Percentiles rank a stretch among this genome's conserved stretches.
Evolutionary conservation across 2,888 invertebrate species (phyloP).

Genomic region (Elmis aenea): DNA sequence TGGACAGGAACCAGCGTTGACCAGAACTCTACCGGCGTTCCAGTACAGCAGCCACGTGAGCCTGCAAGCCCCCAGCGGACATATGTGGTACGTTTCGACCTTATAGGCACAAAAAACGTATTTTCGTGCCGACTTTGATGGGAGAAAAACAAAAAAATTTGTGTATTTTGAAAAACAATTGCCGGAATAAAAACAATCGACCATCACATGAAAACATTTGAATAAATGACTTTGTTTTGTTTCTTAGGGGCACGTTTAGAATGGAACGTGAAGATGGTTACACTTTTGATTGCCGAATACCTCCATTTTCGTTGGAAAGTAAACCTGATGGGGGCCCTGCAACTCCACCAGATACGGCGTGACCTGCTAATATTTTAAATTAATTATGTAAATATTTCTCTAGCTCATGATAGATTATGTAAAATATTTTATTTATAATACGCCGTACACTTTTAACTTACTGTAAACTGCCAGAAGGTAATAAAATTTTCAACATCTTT

Average conservation of each 20-base stretch:
- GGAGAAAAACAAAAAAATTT: too few relatives aligned
- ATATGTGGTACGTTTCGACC: slow-evolving; percentile 76
- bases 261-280: slow-evolving; percentile 97
- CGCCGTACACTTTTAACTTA: too few relatives aligned
- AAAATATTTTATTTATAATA: too few relatives aligned
- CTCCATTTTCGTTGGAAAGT: slow-evolving; percentile 94
- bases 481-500: too few relatives aligned
- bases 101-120: neutral
- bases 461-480: too few relatives aligned
- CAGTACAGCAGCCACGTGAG: slow-evolving; percentile 98
- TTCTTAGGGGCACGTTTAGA: slow-evolving; percentile 85
- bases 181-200: too few relatives aligned
- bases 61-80: slow-evolving; percentile 94
- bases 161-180: too few relatives aligned
- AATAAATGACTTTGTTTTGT: slow-evolving; percentile 2
- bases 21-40: slow-evolving; percentile 84
- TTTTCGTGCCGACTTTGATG: too few relatives aligned
- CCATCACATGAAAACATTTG: too few relatives aligned
- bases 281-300: slow-evolving; percentile 95
- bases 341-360: slow-evolving; percentile 40
- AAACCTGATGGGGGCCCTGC: slow-evolving; percentile 67
- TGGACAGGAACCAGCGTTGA: slow-evolving; percentile 94
- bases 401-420: too few relatives aligned
- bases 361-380: too few relatives aligned
- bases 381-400: too few relatives aligned